Evolutionary conservation across 2,888 invertebrate genomes (phyloP).

Genomic region (Maniola hyperantus): DNA sequence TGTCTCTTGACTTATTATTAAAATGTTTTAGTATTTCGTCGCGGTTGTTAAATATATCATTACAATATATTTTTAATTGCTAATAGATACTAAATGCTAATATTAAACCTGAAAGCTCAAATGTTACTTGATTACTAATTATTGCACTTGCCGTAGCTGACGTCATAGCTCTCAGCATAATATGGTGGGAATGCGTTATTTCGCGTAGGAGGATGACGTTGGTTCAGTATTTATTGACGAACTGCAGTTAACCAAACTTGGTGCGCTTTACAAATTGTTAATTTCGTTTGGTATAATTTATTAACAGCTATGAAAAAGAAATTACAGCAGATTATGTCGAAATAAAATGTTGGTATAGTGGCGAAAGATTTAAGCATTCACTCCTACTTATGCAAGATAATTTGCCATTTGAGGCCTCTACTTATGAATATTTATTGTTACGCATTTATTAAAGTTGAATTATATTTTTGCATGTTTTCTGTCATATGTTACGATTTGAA

Average conservation of each 20-base stretch:
- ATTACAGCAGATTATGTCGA: neutral
- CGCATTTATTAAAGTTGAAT: slow-evolving; percentile 3
- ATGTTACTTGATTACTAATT: slow-evolving; percentile 41
- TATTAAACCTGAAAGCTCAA: neutral
- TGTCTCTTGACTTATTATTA: neutral
- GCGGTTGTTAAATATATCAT: neutral
- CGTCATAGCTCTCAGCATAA: slow-evolving; percentile 46
- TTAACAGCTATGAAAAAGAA: neutral
- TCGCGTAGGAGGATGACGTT: slow-evolving; percentile 52
- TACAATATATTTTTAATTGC: neutral
- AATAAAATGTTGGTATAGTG: slow-evolving; percentile 4
- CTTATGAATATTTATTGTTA: slow-evolving; percentile 12
- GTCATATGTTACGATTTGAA: neutral
- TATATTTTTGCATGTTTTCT: neutral
- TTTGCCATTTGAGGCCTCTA: neutral
- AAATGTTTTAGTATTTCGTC: neutral
- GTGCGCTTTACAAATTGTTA: neutral
- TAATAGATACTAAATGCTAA: neutral
- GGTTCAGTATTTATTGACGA: slow-evolving; percentile 36
- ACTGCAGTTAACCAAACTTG: slow-evolving; percentile 18
- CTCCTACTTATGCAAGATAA: slow-evolving; percentile 13
- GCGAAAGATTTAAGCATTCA: neutral
- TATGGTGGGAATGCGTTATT: slow-evolving; percentile 40
- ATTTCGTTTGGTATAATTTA: neutral
- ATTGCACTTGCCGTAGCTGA: slow-evolving; percentile 45